Base-by-base conservation (phyloP, 2,888 invertebrate species). In the Mycalesis mineus region DNA sequence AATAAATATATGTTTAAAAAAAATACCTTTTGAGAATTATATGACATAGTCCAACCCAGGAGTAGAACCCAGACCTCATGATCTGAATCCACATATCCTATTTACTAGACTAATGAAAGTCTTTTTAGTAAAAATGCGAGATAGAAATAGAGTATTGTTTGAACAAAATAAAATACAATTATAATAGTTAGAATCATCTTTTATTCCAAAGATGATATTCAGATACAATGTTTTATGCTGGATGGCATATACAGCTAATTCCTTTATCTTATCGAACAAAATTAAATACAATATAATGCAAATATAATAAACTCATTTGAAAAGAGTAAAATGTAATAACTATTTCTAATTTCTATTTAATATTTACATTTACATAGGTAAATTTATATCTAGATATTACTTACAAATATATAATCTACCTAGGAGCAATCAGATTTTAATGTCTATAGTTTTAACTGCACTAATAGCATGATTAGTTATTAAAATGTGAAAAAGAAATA, bases 131-230 rank as follows among this genome's bases (percentile, higher is more conserved):
- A n/a, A n/a, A n/a, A n/a, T n/a, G n/a, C n/a, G n/a, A n/a, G n/a
- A n/a, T n/a, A n/a, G n/a, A n/a, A n/a, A n/a, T n/a, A n/a, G n/a
- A n/a, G n/a, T n/a, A n/a, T n/a, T 22, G 22, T 22, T 22, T 22
- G 22, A 22, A 42, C 8, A 42, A 42, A 45, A 45, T 29, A 45
- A 29, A 33, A 15, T 29, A 29, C 31, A 47, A 14, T 2, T 11
- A 31, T 31, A 45, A 31, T 31, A 31, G 29, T 60, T 68, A 63
- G 44, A 22, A 61, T 69, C 70, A 72, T 69, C 66, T 82, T 82
- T 82, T 80, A 80, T 76, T 70, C 74, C 11, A 7, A 33, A 33
- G 73, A 75, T 64, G 63, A 66, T 67, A 68, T 63, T 67, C 59
- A 66, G 15, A 63, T 68, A 65, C 58, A 65, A 64, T 72, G 40